Evolutionary conservation across 2,113 vertebrate species (phyloP).

Genomic region (Paramisgurnus dabryanus): DNA sequence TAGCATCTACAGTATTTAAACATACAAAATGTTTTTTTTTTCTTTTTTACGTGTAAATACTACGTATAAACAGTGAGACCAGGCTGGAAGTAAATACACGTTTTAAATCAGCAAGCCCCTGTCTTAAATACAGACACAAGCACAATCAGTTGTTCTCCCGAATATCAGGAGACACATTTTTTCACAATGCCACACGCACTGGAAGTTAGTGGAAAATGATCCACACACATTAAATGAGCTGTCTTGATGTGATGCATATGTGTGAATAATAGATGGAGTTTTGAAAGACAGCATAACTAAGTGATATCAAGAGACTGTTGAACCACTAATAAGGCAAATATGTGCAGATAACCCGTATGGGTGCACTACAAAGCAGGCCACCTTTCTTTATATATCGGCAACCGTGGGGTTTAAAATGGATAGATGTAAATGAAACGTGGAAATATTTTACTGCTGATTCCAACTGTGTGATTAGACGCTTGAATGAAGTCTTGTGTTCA

Average conservation of each 20-base stretch:
- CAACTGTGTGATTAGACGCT: conserved; percentile 13
- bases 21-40: too few species aligned
- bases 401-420: not conserved
- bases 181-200: not conserved
- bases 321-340: conserved; percentile 16
- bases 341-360: not conserved
- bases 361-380: not conserved
- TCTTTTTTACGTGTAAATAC: too few species aligned
- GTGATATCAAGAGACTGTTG: conserved; percentile 42
- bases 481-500: conserved; percentile 16
- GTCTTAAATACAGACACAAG: not conserved
- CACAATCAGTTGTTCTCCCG: not conserved
- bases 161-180: not conserved
- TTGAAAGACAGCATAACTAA: conserved; percentile 48
- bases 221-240: conserved; percentile 22
- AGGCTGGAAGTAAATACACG: not conserved
- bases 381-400: not conserved
- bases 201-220: conserved; percentile 22
- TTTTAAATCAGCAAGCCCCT: not conserved
- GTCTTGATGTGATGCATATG: conserved; percentile 28
- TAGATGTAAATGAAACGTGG: not conserved
- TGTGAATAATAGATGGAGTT: conserved; percentile 54
- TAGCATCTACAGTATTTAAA: too few species aligned
- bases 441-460: conserved; percentile 1
- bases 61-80: too few species aligned